Conservation (phyloP, 2,797 vertebrate genomes). For the Philypnodon macrostomus region DNA sequence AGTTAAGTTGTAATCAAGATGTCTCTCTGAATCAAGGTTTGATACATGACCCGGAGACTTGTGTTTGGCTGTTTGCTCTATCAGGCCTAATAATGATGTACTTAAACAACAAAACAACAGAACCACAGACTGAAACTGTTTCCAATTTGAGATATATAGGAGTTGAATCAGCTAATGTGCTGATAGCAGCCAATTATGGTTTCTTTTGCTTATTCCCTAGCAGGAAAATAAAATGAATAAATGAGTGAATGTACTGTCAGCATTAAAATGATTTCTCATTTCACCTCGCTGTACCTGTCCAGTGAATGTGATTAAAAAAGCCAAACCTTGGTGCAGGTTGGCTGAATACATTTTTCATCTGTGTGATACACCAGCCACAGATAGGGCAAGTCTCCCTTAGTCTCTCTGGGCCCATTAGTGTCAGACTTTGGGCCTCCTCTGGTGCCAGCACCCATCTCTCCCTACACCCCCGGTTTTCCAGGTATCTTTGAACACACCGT, state of each 20-base stretch:
- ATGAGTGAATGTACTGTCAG: too few relatives aligned
- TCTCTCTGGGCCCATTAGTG: constrained; percentile 57
- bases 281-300: too few relatives aligned
- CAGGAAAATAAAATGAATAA: too few relatives aligned
- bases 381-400: constrained; percentile 31
- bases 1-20: constrained; percentile 20
- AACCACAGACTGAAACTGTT: too few relatives aligned
- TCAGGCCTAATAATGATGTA: constrained; percentile 46
- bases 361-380: constrained; percentile 27
- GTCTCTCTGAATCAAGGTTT: constrained; percentile 13
- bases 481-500: constrained; percentile 45
- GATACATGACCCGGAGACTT: not conserved
- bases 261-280: too few relatives aligned
- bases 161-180: too few relatives aligned
- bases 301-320: not conserved
- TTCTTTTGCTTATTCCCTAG: too few relatives aligned
- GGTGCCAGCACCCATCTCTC: constrained; percentile 58
- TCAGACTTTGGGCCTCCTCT: constrained; percentile 37
- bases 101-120: too few relatives aligned
- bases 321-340: not conserved
- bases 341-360: constrained; percentile 21
- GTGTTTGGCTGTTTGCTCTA: constrained; percentile 37
- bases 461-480: too few relatives aligned
- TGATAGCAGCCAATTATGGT: too few relatives aligned
- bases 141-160: too few relatives aligned